These are phyloP conservation scores for Hydrolagus colliei DNA, from an alignment of 2,797 vertebrate genomes.

Conservation along the genomic window DNA sequence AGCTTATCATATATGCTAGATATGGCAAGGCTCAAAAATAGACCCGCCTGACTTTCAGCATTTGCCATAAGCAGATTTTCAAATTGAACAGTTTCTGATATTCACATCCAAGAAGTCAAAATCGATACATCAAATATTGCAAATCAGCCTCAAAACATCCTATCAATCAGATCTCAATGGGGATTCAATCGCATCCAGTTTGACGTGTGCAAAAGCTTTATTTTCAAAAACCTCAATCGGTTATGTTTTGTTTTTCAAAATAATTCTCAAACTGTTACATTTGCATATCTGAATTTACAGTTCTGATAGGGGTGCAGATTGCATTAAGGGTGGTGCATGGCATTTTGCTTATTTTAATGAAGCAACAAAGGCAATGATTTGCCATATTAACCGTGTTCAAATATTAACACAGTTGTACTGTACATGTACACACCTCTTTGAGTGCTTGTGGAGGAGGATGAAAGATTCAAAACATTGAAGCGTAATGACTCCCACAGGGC, in stretches of 20 bases:
- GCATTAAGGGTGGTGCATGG: not conserved
- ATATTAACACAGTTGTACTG: not conserved
- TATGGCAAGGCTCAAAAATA: too few species aligned
- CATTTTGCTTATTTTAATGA: not conserved
- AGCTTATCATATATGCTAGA: too few species aligned
- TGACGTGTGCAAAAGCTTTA: not conserved
- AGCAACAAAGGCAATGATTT: not conserved
- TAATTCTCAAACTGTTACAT: not conserved
- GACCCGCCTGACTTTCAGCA: too few species aligned
- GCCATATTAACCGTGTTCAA: not conserved
- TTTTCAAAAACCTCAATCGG: not conserved
- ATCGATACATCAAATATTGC: too few species aligned
- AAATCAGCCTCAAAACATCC: not conserved
- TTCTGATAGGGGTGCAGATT: not conserved
- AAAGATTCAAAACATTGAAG: slow-evolving; percentile 1
- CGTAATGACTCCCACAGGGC: slow-evolving; percentile 18
- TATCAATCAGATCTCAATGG: not conserved
- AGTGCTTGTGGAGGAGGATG: not conserved
- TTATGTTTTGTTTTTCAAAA: not conserved
- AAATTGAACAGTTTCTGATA: too few species aligned
- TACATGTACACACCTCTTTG: not conserved
- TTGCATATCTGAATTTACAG: not conserved
- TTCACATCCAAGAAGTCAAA: too few species aligned
- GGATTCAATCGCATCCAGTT: not conserved
- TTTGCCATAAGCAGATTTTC: too few species aligned